Conservation (phyloP, 2,113 vertebrate species). For the Rhinoderma darwinii region DNA sequence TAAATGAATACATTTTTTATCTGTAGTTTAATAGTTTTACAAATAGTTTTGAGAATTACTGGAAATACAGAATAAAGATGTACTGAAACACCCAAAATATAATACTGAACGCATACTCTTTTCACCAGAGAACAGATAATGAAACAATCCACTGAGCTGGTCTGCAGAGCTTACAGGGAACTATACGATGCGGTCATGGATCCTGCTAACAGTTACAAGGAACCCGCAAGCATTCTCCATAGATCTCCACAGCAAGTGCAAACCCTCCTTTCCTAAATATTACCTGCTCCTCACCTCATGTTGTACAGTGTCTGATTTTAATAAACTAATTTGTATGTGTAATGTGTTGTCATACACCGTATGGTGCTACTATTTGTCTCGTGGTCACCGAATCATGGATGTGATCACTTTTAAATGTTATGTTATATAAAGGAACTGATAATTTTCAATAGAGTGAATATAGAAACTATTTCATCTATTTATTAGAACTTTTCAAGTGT, state of each 20-base stretch:
- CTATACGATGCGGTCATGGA: slow-evolving; percentile 85
- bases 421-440: no score
- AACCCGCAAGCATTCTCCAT: slow-evolving; percentile 85
- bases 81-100: background rate
- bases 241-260: slow-evolving; percentile 92
- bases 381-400: no score
- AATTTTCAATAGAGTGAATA: no score
- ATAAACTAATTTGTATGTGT: background rate
- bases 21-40: background rate
- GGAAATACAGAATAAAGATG: background rate
- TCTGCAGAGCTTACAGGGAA: slow-evolving; percentile 90
- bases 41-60: background rate
- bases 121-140: slow-evolving; percentile 89
- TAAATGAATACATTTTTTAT: background rate
- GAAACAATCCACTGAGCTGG: slow-evolving; percentile 90
- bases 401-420: no score
- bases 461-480: no score
- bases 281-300: background rate
- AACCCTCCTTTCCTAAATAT: slow-evolving; percentile 82
- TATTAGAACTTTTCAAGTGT: no score
- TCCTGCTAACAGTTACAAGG: slow-evolving; percentile 83
- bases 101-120: background rate
- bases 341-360: background rate
- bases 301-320: slow-evolving; percentile 9
- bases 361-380: no score